Evolutionary conservation across 2,888 invertebrate species (phyloP), one percentile per base, ranked within the genome.

Genomic region (Temnothorax rugatulus): DNA sequence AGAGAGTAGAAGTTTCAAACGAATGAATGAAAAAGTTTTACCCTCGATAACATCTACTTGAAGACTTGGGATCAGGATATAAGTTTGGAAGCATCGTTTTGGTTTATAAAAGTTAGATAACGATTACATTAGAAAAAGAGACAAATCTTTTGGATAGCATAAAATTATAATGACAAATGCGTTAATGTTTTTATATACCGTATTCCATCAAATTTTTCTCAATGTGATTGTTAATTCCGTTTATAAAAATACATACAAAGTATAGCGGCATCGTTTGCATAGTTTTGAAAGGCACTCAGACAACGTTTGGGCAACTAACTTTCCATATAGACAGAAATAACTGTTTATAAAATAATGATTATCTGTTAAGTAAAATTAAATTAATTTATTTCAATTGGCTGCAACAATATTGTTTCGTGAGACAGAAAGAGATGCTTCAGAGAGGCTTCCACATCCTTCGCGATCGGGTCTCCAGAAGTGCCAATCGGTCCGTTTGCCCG

Each of bases 41-140:
- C 11, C 38, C 38, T 41, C 38, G 18, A 50, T 41, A 69, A 50
- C 69, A 50, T 61, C 25, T 18, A 50, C 15, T 38, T 38, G 63
- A 76, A 50, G 34, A 76, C 50, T 63, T 21, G 15, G 25, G 13
- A 76, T 61, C 44, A 25, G 25, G 8, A 52, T 59, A 13, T 52
- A 64, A 52, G 38, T 76, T 64, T 11, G 11, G 18, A 38, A 63
- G 50, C 38, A 66, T 66, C 25, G 38, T 76, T 66, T 76, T 64
- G 21, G 63, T 4, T 50, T 76, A 38, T n/a, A 74, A 59, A 74
- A 59, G 59, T 74, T 44, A 29, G n/a, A 59, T 59, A 73, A 41
- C 8, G 5, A 54, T 29, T 34, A 38, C 15, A 9, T 54, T 15
- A 54, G 15, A 2, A 18, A 74, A 29, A 13, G 25, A 59, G 29